Conservation (phyloP, 92 coral and sea anemone species). For the Porites cylindrica region DNA sequence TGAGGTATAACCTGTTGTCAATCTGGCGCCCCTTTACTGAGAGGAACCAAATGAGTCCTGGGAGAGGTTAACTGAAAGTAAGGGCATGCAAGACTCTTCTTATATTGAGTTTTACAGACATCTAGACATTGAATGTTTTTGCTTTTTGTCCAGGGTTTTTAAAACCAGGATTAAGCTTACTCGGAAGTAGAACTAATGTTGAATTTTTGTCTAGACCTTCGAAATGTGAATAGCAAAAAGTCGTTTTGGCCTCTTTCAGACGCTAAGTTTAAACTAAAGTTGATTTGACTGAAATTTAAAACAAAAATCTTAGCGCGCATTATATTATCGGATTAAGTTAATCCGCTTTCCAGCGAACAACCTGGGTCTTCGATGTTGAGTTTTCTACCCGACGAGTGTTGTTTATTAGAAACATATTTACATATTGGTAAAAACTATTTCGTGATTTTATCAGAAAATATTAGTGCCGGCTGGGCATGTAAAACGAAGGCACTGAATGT, state of each 20-base stretch:
- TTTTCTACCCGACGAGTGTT: not conserved
- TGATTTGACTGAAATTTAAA: not conserved
- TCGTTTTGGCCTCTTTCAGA: not conserved
- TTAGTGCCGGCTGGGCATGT: not conserved
- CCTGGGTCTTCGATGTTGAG: not conserved
- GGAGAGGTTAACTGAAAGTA: too few species aligned
- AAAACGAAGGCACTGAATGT: too few species aligned
- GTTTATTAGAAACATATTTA: not conserved
- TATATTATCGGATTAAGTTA: not conserved
- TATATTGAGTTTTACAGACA: not conserved
- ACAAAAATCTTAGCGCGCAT: not conserved
- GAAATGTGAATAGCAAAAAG: not conserved
- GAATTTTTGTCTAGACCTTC: not conserved
- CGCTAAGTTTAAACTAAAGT: too few species aligned
- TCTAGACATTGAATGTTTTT: not conserved
- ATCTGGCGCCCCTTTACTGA: too few species aligned
- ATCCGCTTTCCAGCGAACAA: not conserved
- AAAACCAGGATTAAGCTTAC: not conserved
- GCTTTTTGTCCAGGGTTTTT: not conserved
- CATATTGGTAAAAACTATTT: not conserved
- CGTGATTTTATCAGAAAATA: not conserved
- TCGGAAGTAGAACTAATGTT: not conserved
- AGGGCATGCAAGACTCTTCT: not conserved
- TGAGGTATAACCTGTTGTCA: too few species aligned
- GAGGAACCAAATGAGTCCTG: too few species aligned